Percentiles rank a stretch among this genome's conserved stretches.
Evolutionary conservation across 2,888 invertebrate species (phyloP).

Genomic region (Chalcosyrphus nemorum): DNA sequence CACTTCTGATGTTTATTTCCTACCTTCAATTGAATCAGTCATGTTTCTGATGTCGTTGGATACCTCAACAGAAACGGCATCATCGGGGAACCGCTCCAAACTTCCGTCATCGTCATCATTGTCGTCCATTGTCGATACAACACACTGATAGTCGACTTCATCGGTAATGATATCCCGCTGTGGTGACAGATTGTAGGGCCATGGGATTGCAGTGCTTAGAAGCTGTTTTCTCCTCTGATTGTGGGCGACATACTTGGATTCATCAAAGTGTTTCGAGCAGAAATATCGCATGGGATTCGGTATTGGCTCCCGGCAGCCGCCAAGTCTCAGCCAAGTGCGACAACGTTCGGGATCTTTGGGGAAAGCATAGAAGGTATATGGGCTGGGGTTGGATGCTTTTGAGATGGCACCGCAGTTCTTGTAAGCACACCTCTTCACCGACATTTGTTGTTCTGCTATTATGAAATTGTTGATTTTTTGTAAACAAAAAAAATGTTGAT

Average conservation of each 20-base stretch:
- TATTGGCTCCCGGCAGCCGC: conserved; percentile 74
- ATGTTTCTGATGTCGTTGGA: conserved; percentile 20
- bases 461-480: background rate
- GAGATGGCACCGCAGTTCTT: conserved; percentile 75
- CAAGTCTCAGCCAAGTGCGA: conserved; percentile 76
- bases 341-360: conserved; percentile 77
- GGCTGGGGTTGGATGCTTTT: background rate
- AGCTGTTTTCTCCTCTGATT: conserved; percentile 76
- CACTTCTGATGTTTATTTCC: too few relatives aligned
- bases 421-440: conserved; percentile 75
- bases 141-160: conserved; percentile 50
- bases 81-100: background rate
- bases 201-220: conserved; percentile 77
- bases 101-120: background rate
- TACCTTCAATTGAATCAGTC: conserved; percentile 44
- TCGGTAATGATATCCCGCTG: background rate
- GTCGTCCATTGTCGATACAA: conserved; percentile 48
- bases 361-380: conserved; percentile 76
- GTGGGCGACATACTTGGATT: conserved; percentile 74
- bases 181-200: conserved; percentile 60
- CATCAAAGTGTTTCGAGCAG: conserved; percentile 79
- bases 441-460: background rate
- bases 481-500: background rate
- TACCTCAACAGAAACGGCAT: conserved; percentile 1
- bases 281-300: conserved; percentile 73